Conservation (phyloP, 1,140 invertebrate species). For the Leptoteleia sp. region DNA sequence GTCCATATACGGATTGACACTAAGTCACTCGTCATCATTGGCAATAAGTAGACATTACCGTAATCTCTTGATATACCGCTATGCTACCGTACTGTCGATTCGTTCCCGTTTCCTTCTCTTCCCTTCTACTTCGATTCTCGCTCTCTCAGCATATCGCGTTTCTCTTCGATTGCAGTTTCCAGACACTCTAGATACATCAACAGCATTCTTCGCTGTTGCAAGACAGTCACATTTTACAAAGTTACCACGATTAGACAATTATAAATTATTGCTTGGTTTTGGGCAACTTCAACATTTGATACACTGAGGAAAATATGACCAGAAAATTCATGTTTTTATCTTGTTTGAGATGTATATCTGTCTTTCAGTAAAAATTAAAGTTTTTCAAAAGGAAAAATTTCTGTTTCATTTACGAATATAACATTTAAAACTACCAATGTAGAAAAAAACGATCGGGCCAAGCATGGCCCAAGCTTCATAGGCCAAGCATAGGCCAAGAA, state of each 20-base stretch:
- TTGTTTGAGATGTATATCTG: too few species aligned
- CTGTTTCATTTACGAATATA: too few species aligned
- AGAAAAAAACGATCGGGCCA: too few species aligned
- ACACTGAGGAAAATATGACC: too few species aligned
- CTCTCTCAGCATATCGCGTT: constrained; percentile 26
- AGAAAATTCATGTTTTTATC: too few species aligned
- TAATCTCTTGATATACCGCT: constrained; percentile 78
- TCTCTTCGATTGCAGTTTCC: constrained; percentile 7
- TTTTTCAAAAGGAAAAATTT: too few species aligned
- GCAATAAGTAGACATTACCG: constrained; percentile 74
- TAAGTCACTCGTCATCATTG: constrained; percentile 55
- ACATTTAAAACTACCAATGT: too few species aligned
- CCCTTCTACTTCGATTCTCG: constrained; percentile 37
- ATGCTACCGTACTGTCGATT: constrained; percentile 75
- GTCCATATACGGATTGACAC: constrained; percentile 43
- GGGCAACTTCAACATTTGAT: too few species aligned
- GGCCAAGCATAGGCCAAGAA: too few species aligned
- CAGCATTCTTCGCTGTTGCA: neutral
- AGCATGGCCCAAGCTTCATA: too few species aligned
- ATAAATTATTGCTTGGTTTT: too few species aligned
- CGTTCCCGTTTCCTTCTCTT: constrained; percentile 76
- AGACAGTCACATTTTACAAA: neutral
- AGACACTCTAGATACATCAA: neutral
- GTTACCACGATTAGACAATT: neutral
- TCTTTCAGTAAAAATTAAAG: too few species aligned